These are phyloP conservation scores for Harmothoe impar DNA, from an alignment of 2,888 invertebrate species.

Conservation along the genomic window DNA sequence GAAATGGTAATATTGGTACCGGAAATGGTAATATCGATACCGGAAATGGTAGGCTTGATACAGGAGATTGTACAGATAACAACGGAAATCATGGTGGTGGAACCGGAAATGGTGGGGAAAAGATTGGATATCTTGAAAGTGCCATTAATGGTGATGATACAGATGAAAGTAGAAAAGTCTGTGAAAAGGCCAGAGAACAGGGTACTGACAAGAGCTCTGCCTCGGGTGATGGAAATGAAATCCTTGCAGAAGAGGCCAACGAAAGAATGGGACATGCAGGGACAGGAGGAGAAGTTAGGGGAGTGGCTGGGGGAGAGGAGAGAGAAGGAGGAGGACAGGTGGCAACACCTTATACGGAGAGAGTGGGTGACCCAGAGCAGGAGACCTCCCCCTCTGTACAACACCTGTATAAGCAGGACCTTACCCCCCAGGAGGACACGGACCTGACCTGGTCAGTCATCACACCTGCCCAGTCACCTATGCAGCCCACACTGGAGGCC, in stretches of 20 bases:
- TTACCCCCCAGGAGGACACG: not conserved
- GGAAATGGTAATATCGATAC: not conserved
- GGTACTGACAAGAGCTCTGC: too few species aligned
- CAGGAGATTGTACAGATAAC: not conserved
- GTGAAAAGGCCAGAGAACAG: not conserved
- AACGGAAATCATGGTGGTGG: too few species aligned
- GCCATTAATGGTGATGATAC: not conserved
- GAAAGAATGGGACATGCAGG: not conserved
- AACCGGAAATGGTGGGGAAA: not conserved
- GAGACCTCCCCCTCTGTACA: not conserved
- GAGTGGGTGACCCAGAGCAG: not conserved
- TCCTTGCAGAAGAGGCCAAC: not conserved
- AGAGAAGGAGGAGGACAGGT: not conserved
- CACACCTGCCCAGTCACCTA: constrained; percentile 39
- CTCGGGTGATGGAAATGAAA: too few species aligned
- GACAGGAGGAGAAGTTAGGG: not conserved
- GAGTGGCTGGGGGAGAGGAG: not conserved
- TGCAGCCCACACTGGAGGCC: constrained; percentile 40
- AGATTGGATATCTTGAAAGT: not conserved
- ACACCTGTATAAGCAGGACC: not conserved
- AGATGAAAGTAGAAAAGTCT: not conserved
- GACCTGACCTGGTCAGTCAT: constrained; percentile 4
- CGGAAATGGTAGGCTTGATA: not conserved
- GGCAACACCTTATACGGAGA: not conserved
- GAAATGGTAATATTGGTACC: not conserved